A percentile compares a stretch with the other conserved stretches of the same genome.
These are phyloP conservation scores for Leucophenga montana DNA, from an alignment of 2,888 invertebrate genomes.

Conservation along the genomic window DNA sequence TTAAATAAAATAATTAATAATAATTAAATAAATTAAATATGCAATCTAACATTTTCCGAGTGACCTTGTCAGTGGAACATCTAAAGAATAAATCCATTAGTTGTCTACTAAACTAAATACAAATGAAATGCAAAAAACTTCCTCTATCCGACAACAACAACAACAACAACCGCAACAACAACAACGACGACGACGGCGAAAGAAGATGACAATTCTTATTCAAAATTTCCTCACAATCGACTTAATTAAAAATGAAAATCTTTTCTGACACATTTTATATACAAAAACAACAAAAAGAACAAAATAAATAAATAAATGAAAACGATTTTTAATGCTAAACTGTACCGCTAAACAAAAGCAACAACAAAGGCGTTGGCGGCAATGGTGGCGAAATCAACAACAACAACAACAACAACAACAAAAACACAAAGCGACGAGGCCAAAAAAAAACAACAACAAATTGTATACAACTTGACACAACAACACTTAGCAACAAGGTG, in stretches of 20 bases:
- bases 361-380: not conserved
- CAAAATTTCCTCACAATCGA: slow-evolving; percentile 5
- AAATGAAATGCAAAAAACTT: too few relatives aligned
- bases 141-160: too few relatives aligned
- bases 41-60: too few relatives aligned
- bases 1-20: too few relatives aligned
- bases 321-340: slow-evolving; percentile 1
- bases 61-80: too few relatives aligned
- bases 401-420: not conserved
- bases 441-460: slow-evolving; percentile 3
- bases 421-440: not conserved
- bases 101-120: too few relatives aligned
- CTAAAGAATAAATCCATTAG: too few relatives aligned
- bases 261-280: not conserved
- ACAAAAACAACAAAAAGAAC: not conserved
- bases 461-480: slow-evolving; percentile 24
- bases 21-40: too few relatives aligned
- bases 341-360: slow-evolving; percentile 1
- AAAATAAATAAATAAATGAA: slow-evolving; percentile 1
- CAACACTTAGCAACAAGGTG: slow-evolving; percentile 56
- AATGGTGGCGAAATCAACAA: not conserved
- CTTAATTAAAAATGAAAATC: not conserved
- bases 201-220: not conserved
- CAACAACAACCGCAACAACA: too few relatives aligned
- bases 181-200: too few relatives aligned